These are phyloP conservation scores for Nomia melanderi DNA, from an alignment of 1,140 invertebrate genomes.

Conservation along the genomic window DNA sequence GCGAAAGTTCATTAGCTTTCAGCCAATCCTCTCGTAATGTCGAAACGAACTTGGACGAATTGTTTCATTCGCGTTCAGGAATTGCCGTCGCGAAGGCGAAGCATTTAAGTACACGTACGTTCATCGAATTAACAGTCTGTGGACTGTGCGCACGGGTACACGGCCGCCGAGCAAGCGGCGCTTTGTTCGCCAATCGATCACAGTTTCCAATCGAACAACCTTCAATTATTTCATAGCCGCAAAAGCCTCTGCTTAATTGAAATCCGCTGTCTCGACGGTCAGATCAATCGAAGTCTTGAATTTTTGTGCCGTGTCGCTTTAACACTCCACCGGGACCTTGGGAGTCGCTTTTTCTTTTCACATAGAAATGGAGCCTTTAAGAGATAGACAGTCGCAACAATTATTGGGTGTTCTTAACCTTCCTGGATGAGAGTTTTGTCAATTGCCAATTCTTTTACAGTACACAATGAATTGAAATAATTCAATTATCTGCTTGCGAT, in stretches of 20 bases:
- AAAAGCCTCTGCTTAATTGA: background rate
- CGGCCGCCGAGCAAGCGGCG: background rate
- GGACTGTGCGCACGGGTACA: constrained; percentile 3
- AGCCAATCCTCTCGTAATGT: too few relatives aligned
- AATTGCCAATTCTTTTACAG: too few relatives aligned
- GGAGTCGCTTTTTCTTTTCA: too few relatives aligned
- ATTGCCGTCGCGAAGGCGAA: constrained; percentile 45
- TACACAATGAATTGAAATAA: too few relatives aligned
- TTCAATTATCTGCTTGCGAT: too few relatives aligned
- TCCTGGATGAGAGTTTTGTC: too few relatives aligned
- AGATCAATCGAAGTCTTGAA: background rate
- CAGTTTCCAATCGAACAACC: background rate
- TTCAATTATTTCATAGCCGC: constrained; percentile 9
- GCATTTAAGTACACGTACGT: constrained; percentile 54
- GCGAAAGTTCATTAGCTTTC: too few relatives aligned
- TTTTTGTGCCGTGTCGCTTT: background rate
- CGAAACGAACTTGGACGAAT: constrained; percentile 29
- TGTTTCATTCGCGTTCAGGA: constrained; percentile 32
- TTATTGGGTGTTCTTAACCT: too few relatives aligned
- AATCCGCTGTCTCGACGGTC: background rate
- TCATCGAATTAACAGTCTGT: constrained; percentile 47
- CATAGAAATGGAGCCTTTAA: too few relatives aligned
- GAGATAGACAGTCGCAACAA: too few relatives aligned
- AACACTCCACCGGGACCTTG: too few relatives aligned
- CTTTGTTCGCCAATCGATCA: constrained; percentile 26